Base-by-base conservation (phyloP, 1,140 invertebrate species). In the Penaeus japonicus region DNA sequence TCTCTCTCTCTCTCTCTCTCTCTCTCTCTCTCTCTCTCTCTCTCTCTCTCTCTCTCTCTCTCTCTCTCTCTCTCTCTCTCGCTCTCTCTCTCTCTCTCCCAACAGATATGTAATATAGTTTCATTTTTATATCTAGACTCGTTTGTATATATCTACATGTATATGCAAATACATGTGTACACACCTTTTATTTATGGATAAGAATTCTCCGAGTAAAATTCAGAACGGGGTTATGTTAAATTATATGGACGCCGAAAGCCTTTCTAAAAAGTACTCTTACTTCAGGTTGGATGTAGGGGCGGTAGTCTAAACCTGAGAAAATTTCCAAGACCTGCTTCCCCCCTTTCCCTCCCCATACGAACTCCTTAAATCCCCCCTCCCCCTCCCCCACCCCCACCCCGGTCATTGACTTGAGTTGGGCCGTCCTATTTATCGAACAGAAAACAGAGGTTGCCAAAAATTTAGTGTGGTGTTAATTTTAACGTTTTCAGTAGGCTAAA, bases 371-470 rank as follows among this genome's bases (percentile, higher is more conserved):
- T 35, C 65, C 39, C 59, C 17, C 39, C 79, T 47, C n/a, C 54
- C 57, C 53, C 18, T 10, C 80, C 53, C 84, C 65, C 65, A 65
- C 47, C n/a, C 30, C 70, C 32, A 79, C 86, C 86, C 65, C 62
- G 86, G 86, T 88, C 86, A 88, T 88, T 88, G 86, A 88, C 86
- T 88, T 88, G 80, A 88, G 79, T 59, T 88, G 80, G 80, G 80
- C 65, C 86, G 86, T 88, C 79, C 86, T 88, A 88, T 88, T 88
- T 88, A 88, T 88, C 86, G 86, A 88, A 88, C 86, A 59, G 86
- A 88, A 88, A 88, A 88, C 79, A 83, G 80, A 77, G 65, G 86
- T 88, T 88, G 86, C 86, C 86, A 83, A 88, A 83, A 83, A 62
- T 57, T 88, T 88, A 79, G 70, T 83, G 86, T 32, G 70, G 53